These are phyloP conservation scores for Camelus dromedarius DNA, from an alignment of 2,113 vertebrate genomes.

Conservation along the genomic window DNA sequence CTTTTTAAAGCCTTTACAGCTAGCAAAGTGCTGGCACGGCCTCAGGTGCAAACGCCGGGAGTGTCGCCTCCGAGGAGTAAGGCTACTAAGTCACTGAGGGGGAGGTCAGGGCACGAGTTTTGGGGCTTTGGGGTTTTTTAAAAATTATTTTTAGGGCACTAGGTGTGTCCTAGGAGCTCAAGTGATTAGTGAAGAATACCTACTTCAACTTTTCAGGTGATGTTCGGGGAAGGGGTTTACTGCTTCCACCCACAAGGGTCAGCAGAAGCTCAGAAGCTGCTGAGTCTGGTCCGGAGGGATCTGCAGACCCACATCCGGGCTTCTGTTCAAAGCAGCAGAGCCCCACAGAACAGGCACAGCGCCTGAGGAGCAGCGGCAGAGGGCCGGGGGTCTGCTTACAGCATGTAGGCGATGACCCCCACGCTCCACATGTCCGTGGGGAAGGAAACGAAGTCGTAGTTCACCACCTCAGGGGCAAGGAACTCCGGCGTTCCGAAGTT, in stretches of 20 bases:
- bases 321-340: background rate
- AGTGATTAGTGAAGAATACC: background rate
- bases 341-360: background rate
- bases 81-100: background rate
- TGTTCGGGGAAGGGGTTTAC: background rate
- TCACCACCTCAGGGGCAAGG: slow-evolving; percentile 97
- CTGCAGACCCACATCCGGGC: background rate
- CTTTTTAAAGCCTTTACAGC: background rate
- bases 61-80: background rate
- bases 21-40: background rate
- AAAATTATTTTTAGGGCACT: background rate
- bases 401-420: slow-evolving; percentile 98
- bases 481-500: slow-evolving; percentile 99
- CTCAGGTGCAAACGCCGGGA: background rate
- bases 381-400: slow-evolving; percentile 89
- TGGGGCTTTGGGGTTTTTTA: background rate
- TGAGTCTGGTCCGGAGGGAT: background rate
- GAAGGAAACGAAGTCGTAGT: slow-evolving; percentile 98
- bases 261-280: background rate
- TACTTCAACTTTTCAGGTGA: background rate
- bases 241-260: background rate
- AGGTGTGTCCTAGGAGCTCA: background rate
- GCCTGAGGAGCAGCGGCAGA: background rate
- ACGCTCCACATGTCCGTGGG: slow-evolving; percentile 99
- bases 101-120: background rate